Conservation (phyloP, 2,888 invertebrate species). For the Trypoxylon attenuatum region DNA sequence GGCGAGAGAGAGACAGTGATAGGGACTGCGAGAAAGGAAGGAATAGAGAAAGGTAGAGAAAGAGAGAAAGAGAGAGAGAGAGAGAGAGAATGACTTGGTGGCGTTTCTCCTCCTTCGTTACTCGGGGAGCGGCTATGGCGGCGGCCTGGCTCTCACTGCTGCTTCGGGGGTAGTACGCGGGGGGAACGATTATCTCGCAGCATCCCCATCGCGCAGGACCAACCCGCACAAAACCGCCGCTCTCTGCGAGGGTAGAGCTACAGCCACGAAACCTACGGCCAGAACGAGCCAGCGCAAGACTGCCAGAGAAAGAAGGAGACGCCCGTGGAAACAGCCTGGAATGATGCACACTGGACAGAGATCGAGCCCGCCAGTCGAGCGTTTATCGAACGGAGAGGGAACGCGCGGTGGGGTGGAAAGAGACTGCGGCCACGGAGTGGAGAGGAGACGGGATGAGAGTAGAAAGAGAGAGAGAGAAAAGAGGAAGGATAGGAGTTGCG, state of each 20-base stretch:
- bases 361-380: not conserved
- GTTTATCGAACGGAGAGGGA: conserved; percentile 3
- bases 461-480: conserved; percentile 13
- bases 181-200: conserved; percentile 63
- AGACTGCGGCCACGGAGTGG: conserved; percentile 1
- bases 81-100: conserved; percentile 46
- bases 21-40: conserved; percentile 10
- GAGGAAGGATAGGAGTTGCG: not conserved
- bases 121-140: conserved; percentile 74
- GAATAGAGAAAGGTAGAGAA: conserved; percentile 17
- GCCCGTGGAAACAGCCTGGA: not conserved
- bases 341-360: not conserved
- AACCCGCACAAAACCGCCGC: conserved; percentile 36
- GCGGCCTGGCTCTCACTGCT: conserved; percentile 74
- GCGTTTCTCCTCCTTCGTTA: conserved; percentile 50
- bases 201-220: conserved; percentile 72
- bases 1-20: conserved; percentile 10
- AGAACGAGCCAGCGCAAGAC: not conserved
- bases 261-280: too few relatives aligned
- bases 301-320: not conserved
- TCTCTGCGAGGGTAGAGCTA: too few relatives aligned
- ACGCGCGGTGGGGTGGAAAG: not conserved
- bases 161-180: conserved; percentile 43
- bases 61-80: conserved; percentile 30
- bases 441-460: not conserved